Conservation (phyloP, 2,113 vertebrate genomes). For the Podilymbus podiceps region DNA sequence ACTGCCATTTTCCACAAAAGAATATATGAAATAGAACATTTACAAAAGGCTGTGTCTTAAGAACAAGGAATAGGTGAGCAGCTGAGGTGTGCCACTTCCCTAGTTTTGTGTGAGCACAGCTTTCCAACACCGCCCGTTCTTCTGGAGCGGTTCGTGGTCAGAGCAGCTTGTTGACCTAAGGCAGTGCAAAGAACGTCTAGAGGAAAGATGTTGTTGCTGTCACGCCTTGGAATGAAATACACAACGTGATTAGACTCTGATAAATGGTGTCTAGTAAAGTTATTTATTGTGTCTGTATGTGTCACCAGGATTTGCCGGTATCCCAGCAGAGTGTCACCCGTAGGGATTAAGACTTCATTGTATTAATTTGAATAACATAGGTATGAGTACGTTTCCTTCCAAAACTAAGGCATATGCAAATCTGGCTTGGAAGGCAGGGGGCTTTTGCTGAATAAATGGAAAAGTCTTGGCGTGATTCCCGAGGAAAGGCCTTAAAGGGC, state of each 20-base stretch:
- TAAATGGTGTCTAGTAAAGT: background rate
- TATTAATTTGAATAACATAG: background rate
- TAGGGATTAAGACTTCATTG: background rate
- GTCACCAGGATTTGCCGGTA: background rate
- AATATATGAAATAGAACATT: background rate
- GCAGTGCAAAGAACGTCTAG: background rate
- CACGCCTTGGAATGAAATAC: background rate
- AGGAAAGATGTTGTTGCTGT: background rate
- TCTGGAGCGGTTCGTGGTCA: rapidly evolving
- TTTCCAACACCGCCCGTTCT: background rate
- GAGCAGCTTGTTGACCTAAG: background rate
- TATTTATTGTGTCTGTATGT: background rate
- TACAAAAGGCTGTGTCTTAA: background rate
- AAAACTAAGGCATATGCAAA: background rate
- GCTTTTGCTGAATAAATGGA: background rate
- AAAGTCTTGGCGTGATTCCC: background rate
- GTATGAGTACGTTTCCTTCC: background rate
- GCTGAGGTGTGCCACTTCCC: background rate
- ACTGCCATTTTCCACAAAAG: background rate
- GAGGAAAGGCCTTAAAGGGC: background rate
- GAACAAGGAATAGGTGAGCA: background rate
- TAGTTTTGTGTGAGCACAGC: background rate
- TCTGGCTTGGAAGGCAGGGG: background rate
- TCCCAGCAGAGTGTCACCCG: background rate
- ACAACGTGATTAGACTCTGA: background rate